Base-by-base conservation (phyloP, 2,888 invertebrate genomes). In the Prenolepis imparis region DNA sequence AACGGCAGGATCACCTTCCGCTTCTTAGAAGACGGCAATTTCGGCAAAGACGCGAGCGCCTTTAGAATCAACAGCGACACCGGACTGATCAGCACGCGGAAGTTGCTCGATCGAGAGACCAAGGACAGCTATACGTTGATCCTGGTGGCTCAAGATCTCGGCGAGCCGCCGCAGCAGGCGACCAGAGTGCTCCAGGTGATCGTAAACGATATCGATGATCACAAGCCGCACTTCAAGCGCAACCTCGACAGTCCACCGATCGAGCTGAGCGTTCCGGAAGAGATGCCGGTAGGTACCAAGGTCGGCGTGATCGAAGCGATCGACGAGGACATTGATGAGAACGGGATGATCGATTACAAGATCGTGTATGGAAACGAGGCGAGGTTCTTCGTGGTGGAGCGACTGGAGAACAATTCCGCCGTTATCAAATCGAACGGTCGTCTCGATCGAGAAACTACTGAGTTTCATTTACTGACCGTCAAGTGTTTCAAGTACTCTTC, bases 141-240 rank as follows among this genome's bases (percentile, higher is more conserved):
- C 12, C 94, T 98, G 5, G 96, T 97, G n/a, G 98, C 97, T 6
- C 96, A 96, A 61, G 98, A 98, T 93, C 96, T 96, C 84, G 98
- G 98, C 0, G 96, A 96, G 66, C 98, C 98, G 0, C 96, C 97
- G 15, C 97, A 98, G 90, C 97, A 97, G 86, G 96, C 96, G 0
- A 97, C 97, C 0, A 95, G 97, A 73, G 96, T 97, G 0, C 95
- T 98, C 0, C 96, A 96, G 68, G 96, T 98, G 0, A 95, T 95
- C 72, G 95, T 98, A 0, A 95, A 96, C 3, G 98, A 98, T 90
- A 96, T 97, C 15, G 98, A 98, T 91, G 98, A 98, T 92, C 97
- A 98, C 91, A 96, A 96, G 86, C 98, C 98, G 0, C 96, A 96
- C 83, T 98, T 98, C 89, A 95, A 95, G 11, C 95, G 97, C 84